These are phyloP conservation scores for Amazona finschi DNA, from an alignment of 2,797 vertebrate species.

Conservation along the genomic window DNA sequence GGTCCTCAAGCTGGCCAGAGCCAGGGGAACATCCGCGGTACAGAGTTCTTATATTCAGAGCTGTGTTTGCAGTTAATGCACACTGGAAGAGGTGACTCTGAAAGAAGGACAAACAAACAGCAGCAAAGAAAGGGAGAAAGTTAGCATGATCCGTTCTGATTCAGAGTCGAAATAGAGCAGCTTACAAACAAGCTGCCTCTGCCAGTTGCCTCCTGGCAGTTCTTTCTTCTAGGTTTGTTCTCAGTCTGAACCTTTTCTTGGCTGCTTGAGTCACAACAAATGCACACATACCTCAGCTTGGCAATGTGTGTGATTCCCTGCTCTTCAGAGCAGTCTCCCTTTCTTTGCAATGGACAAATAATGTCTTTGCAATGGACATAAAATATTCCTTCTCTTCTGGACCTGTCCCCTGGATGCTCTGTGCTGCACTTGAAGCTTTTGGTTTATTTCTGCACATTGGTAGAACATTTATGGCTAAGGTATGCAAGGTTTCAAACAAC, in stretches of 20 bases:
- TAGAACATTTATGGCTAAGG: background rate
- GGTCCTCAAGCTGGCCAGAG: background rate
- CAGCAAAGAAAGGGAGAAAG: background rate
- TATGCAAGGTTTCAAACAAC: background rate
- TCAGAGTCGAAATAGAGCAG: background rate
- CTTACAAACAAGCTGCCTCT: background rate
- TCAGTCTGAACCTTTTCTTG: background rate
- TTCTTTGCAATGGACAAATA: background rate
- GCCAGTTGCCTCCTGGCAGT: background rate
- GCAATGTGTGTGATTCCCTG: background rate
- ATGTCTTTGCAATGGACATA: background rate
- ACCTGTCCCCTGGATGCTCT: background rate
- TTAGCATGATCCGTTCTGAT: background rate
- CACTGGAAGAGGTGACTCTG: background rate
- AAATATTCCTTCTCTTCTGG: background rate
- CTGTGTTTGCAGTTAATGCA: background rate
- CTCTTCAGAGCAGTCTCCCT: rapidly evolving
- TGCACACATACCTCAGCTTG: background rate
- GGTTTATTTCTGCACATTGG: background rate
- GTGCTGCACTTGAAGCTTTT: background rate
- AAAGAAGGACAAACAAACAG: background rate
- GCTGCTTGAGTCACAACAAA: background rate
- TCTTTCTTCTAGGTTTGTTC: background rate
- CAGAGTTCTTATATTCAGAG: background rate
- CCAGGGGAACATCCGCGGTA: background rate